Conservation (phyloP, 2,113 vertebrate genomes). For the Triplophysa dalaica region DNA sequence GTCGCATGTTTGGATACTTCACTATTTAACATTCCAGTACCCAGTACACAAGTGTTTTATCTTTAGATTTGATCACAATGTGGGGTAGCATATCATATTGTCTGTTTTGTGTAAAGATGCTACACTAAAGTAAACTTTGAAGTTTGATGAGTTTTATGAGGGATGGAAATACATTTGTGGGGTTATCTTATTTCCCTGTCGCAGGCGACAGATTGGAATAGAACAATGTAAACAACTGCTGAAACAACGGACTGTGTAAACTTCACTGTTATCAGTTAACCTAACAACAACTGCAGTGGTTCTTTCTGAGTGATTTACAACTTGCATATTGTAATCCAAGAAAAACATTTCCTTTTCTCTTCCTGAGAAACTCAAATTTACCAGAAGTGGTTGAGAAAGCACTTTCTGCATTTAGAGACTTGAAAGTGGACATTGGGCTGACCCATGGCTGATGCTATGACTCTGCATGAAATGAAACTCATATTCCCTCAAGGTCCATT, state of each 20-base stretch:
- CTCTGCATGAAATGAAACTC: constrained; percentile 49
- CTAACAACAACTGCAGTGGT: constrained; percentile 22
- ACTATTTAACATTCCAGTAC: no score
- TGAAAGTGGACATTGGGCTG: constrained; percentile 29
- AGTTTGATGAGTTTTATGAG: not conserved
- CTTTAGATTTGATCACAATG: constrained; percentile 16
- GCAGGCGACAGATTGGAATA: not conserved
- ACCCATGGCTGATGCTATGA: constrained; percentile 24
- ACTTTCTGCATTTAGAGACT: not conserved
- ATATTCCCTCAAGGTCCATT: constrained; percentile 54
- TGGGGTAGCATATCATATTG: constrained; percentile 3
- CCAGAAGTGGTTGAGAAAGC: constrained; percentile 24
- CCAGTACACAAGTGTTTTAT: not conserved
- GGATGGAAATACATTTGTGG: not conserved
- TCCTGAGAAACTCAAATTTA: constrained; percentile 7
- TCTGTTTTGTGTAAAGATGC: constrained; percentile 8
- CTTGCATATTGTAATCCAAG: constrained; percentile 37
- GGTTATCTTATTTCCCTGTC: not conserved
- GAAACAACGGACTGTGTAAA: constrained; percentile 30
- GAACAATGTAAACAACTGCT: constrained; percentile 21
- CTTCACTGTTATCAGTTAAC: constrained; percentile 23
- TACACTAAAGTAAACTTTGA: not conserved
- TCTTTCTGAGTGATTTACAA: constrained; percentile 33
- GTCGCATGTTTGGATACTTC: not conserved
- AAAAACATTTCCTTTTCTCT: constrained; percentile 28